Base-by-base conservation (phyloP, 2,113 vertebrate genomes). In the Phoxinus phoxinus region DNA sequence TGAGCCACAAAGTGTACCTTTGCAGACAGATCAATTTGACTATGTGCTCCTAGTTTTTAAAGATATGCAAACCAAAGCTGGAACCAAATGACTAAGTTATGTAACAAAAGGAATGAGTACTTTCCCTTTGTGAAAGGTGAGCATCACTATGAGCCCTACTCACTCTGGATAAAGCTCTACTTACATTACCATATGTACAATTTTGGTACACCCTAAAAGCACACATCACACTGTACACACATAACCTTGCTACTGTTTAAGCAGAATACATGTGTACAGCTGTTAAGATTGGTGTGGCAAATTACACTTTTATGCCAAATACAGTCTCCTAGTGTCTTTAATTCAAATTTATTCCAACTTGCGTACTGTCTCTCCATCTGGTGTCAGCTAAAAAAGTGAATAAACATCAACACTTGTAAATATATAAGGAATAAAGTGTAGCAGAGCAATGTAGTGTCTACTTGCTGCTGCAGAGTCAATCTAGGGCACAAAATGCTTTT, bases 71-170 rank as follows among this genome's bases (percentile, higher is more conserved):
- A 71, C 9, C 10, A 71, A 74, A 27, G n/a, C 3, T 17, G 2
- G 12, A 74, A 74, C 23, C 41, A 48, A 74, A 44, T n/a, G 69
- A 73, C 69, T n/a, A n/a, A 46, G 71, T 74, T 74, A 74, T 27
- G 6, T 46, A 74, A 48, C 71, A 46, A 46, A 41, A 46, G 6
- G 12, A 73, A 73, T 25, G 6, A 46, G 5, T n/a, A 56, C 41
- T 72, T 41, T 72, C 35, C 21, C 2, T 74, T 74, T 74, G n/a
- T 74, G 72, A 46, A 8, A 74, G 48, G 71, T 15, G 37, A 74
- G 12, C 23, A 17, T 74, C 6, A 41, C 69, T n/a, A n/a, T 41
- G 10, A 71, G 9, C 67, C 35, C 19, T 71, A 23, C 35, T 41
- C 35, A 74, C 71, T 15, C 23, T 13, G 37, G 21, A 44, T 44